Conservation (phyloP, 2,888 invertebrate species). For the Drosophila nr. perissopoda region DNA sequence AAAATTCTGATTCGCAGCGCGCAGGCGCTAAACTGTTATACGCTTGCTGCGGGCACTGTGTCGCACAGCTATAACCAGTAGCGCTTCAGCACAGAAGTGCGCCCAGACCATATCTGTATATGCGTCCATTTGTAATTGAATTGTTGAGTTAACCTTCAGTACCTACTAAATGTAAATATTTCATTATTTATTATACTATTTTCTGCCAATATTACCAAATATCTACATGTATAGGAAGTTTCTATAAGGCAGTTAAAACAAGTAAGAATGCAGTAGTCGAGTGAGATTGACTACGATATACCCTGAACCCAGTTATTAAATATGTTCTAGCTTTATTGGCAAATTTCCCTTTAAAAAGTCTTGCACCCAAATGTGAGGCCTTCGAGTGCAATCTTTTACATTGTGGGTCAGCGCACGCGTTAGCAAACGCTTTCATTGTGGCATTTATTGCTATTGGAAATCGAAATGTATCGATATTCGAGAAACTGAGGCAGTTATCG, state of each 20-base stretch:
- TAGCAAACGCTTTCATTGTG: too few relatives aligned
- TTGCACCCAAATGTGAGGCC: too few relatives aligned
- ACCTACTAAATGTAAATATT: not conserved
- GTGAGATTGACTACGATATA: too few relatives aligned
- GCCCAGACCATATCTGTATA: not conserved
- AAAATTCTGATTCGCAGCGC: slow-evolving; percentile 52
- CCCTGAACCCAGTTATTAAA: too few relatives aligned
- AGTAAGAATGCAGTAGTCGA: too few relatives aligned
- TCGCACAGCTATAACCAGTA: slow-evolving; percentile 53
- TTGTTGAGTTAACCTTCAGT: not conserved
- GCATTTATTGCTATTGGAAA: too few relatives aligned
- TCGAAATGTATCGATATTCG: too few relatives aligned
- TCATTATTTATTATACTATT: not conserved
- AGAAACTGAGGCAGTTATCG: too few relatives aligned
- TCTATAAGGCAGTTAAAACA: not conserved
- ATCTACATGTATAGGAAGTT: not conserved
- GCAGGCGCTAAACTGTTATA: slow-evolving; percentile 67
- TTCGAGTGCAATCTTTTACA: too few relatives aligned
- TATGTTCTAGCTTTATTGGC: too few relatives aligned
- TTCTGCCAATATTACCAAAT: not conserved
- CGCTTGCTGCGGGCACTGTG: slow-evolving; percentile 13
- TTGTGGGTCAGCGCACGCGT: too few relatives aligned
- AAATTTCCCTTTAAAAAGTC: too few relatives aligned
- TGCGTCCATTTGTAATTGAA: not conserved
- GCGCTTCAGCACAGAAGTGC: slow-evolving; percentile 16